phyloP scores from a whole-genome alignment of 1,140 invertebrate genomes.

The Trinorchestia longiramus region DNA sequence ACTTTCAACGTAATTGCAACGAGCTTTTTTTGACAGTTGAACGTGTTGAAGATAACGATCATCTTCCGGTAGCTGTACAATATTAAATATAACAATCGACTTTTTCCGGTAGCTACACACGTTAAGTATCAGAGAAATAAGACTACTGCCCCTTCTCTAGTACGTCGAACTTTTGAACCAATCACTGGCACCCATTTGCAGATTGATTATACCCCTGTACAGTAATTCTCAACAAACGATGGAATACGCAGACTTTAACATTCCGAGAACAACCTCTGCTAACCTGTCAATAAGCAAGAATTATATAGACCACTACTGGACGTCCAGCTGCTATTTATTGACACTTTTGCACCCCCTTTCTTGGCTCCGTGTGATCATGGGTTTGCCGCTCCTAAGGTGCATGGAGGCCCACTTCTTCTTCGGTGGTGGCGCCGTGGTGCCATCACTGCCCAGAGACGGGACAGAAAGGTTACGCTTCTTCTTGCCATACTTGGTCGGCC shows the following conservation, averaged over 20 bases:
- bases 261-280: neutral
- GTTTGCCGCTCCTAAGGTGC: conserved; percentile 60
- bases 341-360: conserved; percentile 71
- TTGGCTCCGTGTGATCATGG: conserved; percentile 67
- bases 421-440: conserved; percentile 60
- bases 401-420: conserved; percentile 35
- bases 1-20: too few species aligned
- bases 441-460: conserved; percentile 25
- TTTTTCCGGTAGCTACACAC: neutral
- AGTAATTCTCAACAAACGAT: neutral
- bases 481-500: conserved; percentile 57
- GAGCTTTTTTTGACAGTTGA: neutral
- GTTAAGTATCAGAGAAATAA: neutral
- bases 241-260: neutral
- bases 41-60: neutral
- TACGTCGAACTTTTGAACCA: neutral
- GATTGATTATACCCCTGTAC: neutral
- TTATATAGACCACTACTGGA: neutral
- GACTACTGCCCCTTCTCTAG: neutral
- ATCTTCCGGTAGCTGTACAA: neutral
- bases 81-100: neutral
- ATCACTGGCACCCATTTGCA: neutral
- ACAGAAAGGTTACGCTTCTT: conserved; percentile 56
- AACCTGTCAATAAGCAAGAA: neutral
- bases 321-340: conserved; percentile 23